Conservation (phyloP, 1,140 invertebrate species). For the Tenebrio molitor region DNA sequence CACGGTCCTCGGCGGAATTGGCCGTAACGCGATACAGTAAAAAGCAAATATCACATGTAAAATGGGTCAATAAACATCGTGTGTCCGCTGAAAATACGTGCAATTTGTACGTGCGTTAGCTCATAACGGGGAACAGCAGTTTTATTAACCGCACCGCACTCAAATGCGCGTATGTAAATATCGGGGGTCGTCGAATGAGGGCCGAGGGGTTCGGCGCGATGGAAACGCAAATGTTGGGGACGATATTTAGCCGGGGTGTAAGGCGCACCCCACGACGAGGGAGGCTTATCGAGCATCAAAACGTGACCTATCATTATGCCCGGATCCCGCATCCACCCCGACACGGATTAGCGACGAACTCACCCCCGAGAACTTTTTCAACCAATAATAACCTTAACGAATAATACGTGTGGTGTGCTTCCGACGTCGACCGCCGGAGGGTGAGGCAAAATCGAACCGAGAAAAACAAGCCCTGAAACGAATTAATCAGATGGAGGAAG, state of each 20-base stretch:
- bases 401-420: constrained; percentile 6
- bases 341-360: constrained; percentile 39
- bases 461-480: no score
- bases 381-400: constrained; percentile 16
- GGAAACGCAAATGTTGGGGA: constrained; percentile 19
- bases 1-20: constrained; percentile 35
- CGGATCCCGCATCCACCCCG: constrained; percentile 38
- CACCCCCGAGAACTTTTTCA: neutral
- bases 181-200: constrained; percentile 27
- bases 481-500: no score
- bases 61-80: constrained; percentile 57
- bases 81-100: constrained; percentile 50
- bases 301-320: constrained; percentile 55
- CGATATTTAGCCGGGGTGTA: constrained; percentile 34
- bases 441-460: no score
- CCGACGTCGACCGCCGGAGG: no score
- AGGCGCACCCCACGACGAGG: constrained; percentile 3
- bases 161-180: constrained; percentile 45
- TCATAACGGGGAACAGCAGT: constrained; percentile 40
- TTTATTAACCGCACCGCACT: constrained; percentile 45
- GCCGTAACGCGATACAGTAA: constrained; percentile 48
- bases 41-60: constrained; percentile 55
- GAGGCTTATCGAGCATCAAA: constrained; percentile 54
- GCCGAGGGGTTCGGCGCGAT: neutral
- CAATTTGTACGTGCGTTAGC: constrained; percentile 50